Evolutionary conservation across 2,888 invertebrate genomes (phyloP).

Genomic region (Stenichneumon culpator): DNA sequence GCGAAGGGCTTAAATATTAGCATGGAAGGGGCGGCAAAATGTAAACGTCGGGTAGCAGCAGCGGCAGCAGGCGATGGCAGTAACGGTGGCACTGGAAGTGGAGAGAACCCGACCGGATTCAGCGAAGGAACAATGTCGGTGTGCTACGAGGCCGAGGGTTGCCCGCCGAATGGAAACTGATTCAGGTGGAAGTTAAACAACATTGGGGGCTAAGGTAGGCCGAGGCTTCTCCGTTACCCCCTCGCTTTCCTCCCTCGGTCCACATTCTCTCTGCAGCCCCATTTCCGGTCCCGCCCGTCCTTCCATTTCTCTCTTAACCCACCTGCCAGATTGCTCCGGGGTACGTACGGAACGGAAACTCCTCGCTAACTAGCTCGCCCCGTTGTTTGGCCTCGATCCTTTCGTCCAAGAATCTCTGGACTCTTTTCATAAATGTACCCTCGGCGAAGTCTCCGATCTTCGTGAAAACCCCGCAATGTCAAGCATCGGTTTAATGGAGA

Average conservation of each 20-base stretch:
- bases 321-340: conserved; percentile 14
- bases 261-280: neutral
- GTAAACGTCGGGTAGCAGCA: conserved; percentile 66
- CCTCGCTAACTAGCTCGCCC: conserved; percentile 15
- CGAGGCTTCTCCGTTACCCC: neutral
- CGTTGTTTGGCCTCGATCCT: conserved; percentile 58
- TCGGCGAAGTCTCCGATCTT: too few species aligned
- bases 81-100: conserved; percentile 47
- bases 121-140: conserved; percentile 74
- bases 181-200: conserved; percentile 83
- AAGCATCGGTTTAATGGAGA: too few species aligned
- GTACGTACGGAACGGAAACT: conserved; percentile 17
- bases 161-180: conserved; percentile 76
- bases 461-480: too few species aligned
- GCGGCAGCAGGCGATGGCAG: conserved; percentile 57
- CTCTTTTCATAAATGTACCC: neutral
- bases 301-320: conserved; percentile 23
- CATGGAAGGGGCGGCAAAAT: conserved; percentile 67
- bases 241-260: neutral
- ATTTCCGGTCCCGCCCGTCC: neutral
- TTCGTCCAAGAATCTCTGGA: neutral
- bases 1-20: conserved; percentile 78
- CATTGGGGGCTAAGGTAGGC: conserved; percentile 70
- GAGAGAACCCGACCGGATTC: conserved; percentile 71
- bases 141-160: conserved; percentile 62